phyloP scores from a whole-genome alignment of 1,140 invertebrate species.

The Hylyphantes graminicola region DNA sequence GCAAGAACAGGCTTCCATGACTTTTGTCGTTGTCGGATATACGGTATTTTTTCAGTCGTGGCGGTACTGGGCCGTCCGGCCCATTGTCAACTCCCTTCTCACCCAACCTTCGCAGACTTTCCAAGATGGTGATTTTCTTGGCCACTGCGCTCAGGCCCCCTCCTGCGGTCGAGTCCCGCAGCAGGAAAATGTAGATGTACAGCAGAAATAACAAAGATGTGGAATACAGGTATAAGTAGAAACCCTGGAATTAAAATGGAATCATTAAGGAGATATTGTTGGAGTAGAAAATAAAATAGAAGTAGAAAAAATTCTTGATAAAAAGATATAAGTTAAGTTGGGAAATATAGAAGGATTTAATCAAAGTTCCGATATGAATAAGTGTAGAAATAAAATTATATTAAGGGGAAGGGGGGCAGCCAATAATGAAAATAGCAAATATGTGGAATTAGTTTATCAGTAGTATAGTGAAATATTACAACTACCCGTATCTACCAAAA shows the following conservation, averaged over 20 bases:
- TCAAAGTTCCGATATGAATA: no score
- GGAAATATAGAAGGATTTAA: no score
- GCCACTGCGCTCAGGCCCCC: slow-evolving; percentile 55
- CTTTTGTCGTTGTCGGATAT: slow-evolving; percentile 60
- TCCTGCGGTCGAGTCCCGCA: slow-evolving; percentile 76
- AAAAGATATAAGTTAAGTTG: no score
- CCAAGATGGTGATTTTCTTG: slow-evolving; percentile 56
- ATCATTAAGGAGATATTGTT: background rate
- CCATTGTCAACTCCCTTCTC: slow-evolving; percentile 55
- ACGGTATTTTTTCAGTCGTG: slow-evolving; percentile 47
- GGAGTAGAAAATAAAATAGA: no score
- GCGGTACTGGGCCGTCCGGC: slow-evolving; percentile 47
- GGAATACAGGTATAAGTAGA: slow-evolving; percentile 97
- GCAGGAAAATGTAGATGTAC: slow-evolving; percentile 96
- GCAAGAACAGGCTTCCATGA: slow-evolving; percentile 85
- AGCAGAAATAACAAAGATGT: slow-evolving; percentile 94
- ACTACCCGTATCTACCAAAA: no score
- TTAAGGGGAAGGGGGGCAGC: no score
- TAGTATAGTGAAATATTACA: no score
- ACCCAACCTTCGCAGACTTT: slow-evolving; percentile 41
- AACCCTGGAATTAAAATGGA: slow-evolving; percentile 76
- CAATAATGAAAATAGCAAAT: no score
- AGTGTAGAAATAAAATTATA: no score
- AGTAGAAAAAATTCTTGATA: no score
- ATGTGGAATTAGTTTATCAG: no score